Evolutionary conservation across 2,797 vertebrate species (phyloP).

Genomic region (Enteromius anoplus): DNA sequence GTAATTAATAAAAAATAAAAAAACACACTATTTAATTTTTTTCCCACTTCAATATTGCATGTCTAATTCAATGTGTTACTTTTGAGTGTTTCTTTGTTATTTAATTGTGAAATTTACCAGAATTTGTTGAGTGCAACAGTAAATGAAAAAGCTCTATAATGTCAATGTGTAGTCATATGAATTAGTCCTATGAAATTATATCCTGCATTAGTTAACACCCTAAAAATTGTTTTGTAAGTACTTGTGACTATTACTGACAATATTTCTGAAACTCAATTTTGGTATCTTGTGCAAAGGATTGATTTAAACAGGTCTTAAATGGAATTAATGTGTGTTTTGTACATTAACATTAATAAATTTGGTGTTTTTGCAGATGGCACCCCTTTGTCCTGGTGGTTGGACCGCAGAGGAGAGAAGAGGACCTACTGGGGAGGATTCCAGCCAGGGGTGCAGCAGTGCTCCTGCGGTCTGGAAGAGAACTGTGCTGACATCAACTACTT

Average conservation of each 20-base stretch:
- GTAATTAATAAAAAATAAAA: too few species aligned
- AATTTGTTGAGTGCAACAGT: not conserved
- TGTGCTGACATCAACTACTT: constrained; percentile 93
- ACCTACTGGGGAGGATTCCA: constrained; percentile 93
- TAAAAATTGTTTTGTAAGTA: not conserved
- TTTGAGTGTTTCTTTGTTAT: not conserved
- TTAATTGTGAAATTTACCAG: not conserved
- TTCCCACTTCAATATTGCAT: not conserved
- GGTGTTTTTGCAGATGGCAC: constrained; percentile 83
- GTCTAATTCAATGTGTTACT: not conserved
- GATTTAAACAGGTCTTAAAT: not conserved
- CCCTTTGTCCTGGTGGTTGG: constrained; percentile 95
- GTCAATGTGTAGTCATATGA: not conserved
- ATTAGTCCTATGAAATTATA: not conserved
- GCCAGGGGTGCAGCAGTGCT: constrained; percentile 92
- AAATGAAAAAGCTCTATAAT: not conserved
- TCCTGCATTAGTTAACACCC: not conserved
- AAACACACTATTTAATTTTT: too few species aligned
- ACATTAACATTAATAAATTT: not conserved
- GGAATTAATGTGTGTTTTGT: not conserved
- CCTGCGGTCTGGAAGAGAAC: constrained; percentile 93
- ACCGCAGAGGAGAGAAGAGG: constrained; percentile 85
- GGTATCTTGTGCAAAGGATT: not conserved
- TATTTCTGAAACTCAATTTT: not conserved
- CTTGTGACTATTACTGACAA: not conserved